Percentiles rank a stretch among this genome's conserved stretches.
phyloP scores from a whole-genome alignment of 2,888 invertebrate species.

The Scaptomyza parva region DNA sequence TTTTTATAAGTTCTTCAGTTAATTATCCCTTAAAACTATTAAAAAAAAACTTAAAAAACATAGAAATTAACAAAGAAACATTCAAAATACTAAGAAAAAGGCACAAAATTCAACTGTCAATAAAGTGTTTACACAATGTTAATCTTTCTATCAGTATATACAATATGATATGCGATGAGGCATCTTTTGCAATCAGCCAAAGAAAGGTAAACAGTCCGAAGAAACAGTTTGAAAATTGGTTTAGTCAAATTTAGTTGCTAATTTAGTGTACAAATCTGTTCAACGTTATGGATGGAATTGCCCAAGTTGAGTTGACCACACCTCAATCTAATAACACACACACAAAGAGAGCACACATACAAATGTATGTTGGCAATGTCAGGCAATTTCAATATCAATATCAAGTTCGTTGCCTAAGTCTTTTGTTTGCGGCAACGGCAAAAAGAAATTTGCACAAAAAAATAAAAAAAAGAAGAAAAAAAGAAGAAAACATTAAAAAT shows the following conservation, averaged over 20 bases:
- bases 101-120: too few relatives aligned
- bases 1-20: too few relatives aligned
- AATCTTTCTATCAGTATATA: too few relatives aligned
- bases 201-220: constrained; percentile 39
- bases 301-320: constrained; percentile 46
- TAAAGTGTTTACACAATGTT: too few relatives aligned
- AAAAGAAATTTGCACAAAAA: constrained; percentile 51
- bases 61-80: too few relatives aligned
- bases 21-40: too few relatives aligned
- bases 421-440: constrained; percentile 69
- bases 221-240: constrained; percentile 26
- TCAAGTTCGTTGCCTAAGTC: constrained; percentile 79
- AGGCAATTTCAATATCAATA: constrained; percentile 63
- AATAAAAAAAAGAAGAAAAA: background rate
- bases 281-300: constrained; percentile 29
- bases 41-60: too few relatives aligned
- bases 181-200: constrained; percentile 29
- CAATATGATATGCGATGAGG: too few relatives aligned
- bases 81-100: too few relatives aligned
- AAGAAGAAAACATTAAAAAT: background rate
- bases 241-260: constrained; percentile 55
- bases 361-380: constrained; percentile 41
- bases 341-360: constrained; percentile 12
- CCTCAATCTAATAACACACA: constrained; percentile 44
- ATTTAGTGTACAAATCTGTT: constrained; percentile 47